These are phyloP conservation scores for Anthopleura xanthogrammica DNA, from an alignment of 92 coral and sea anemone species.

Conservation along the genomic window DNA sequence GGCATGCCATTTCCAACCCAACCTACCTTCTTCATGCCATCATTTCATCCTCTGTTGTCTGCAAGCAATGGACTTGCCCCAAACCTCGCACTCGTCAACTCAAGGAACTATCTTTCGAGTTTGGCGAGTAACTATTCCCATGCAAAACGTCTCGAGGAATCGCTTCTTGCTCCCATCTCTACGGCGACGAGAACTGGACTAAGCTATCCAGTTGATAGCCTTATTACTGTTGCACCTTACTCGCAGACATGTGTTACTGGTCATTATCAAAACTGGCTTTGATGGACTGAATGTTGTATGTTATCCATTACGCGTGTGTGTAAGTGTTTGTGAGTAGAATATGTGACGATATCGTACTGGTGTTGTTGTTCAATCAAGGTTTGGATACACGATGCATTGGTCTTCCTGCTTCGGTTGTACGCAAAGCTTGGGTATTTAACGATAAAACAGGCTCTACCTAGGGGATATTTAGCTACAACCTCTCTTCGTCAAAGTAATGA, in stretches of 20 bases:
- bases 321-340: not conserved
- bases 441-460: too few relatives aligned
- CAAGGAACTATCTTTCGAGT: slow-evolving; percentile 65
- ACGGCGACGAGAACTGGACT: slow-evolving; percentile 78
- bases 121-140: slow-evolving; percentile 42
- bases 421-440: not conserved
- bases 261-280: slow-evolving; percentile 88
- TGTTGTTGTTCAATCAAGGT: not conserved
- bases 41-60: slow-evolving; percentile 72
- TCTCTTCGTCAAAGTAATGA: too few relatives aligned
- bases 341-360: not conserved
- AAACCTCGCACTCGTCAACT: slow-evolving; percentile 80
- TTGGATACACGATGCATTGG: not conserved
- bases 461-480: too few relatives aligned
- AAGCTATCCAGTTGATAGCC: slow-evolving; percentile 78
- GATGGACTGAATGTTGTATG: not conserved
- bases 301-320: slow-evolving; percentile 1
- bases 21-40: slow-evolving; percentile 76
- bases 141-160: slow-evolving; percentile 45
- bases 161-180: slow-evolving; percentile 57
- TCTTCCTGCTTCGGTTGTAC: not conserved
- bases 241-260: slow-evolving; percentile 85
- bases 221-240: slow-evolving; percentile 93
- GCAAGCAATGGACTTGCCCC: slow-evolving; percentile 69
- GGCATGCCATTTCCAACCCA: slow-evolving; percentile 73